A percentile compares a stretch with the other conserved stretches of the same genome.
phyloP scores from a whole-genome alignment of 2,888 invertebrate genomes.

The Tetragonisca angustula region DNA sequence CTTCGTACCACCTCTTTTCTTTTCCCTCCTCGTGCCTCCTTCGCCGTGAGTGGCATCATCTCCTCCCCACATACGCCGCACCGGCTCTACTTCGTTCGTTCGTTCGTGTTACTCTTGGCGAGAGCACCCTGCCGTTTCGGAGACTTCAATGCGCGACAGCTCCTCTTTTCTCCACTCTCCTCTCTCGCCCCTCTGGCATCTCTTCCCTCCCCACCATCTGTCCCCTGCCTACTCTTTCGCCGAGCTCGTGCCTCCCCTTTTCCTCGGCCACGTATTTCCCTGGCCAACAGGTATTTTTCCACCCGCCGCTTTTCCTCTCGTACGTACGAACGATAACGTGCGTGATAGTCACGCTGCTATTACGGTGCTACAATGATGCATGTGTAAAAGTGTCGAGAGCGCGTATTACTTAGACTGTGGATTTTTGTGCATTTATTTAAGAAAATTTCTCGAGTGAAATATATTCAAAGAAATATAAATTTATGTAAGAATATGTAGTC shows the following conservation, averaged over 20 bases:
- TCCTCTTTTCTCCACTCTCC: slow-evolving; percentile 67
- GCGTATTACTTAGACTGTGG: not conserved
- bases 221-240: slow-evolving; percentile 51
- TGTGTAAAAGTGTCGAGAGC: not conserved
- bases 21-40: slow-evolving; percentile 23
- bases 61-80: slow-evolving; percentile 55
- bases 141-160: slow-evolving; percentile 83
- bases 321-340: not conserved
- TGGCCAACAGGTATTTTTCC: slow-evolving; percentile 64
- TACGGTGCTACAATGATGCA: not conserved
- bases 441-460: no score
- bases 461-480: no score
- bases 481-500: not conserved
- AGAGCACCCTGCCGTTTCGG: slow-evolving; percentile 73
- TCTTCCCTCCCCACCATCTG: slow-evolving; percentile 40
- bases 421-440: no score
- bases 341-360: not conserved
- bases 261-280: slow-evolving; percentile 62
- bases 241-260: slow-evolving; percentile 65
- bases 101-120: slow-evolving; percentile 74
- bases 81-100: slow-evolving; percentile 56
- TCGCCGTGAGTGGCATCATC: slow-evolving; percentile 42
- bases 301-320: slow-evolving; percentile 26
- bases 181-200: slow-evolving; percentile 45
- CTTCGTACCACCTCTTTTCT: slow-evolving; percentile 56